Base-by-base conservation (phyloP, 1,140 invertebrate genomes). In the Penaeus vannamei region DNA sequence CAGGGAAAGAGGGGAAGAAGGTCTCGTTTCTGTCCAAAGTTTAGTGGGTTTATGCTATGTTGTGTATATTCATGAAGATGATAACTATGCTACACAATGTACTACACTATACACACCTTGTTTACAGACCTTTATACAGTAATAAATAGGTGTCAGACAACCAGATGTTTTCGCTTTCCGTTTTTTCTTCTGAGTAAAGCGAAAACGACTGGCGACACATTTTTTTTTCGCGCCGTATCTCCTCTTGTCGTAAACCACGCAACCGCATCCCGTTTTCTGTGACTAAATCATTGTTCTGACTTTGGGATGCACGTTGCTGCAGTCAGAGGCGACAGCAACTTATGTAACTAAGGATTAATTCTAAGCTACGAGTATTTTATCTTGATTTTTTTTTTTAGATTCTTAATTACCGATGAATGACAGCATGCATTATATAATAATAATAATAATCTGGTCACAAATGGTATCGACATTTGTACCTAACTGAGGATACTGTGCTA, bases 91-190 rank as follows among this genome's bases (percentile, higher is more conserved):
- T 89, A 89, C 82, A 89, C 87, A 89, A 23, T 89, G 82, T 89
- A 89, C 87, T 89, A 89, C 87, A 85, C 87, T 89, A 89, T 89
- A 89, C 87, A 89, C 87, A 89, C 32, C 60, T 89, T 69, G 82
- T 89, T 69, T 87, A 87, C 87, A 89, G 80, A 89, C 83, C 82
- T 89, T 89, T 89, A 85, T 89, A 89, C 87, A 89, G 82, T 89
- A 89, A 89, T 89, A 85, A 89, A 89, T 89, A 89, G 82, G 87
- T 89, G 82, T 85, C 82, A 64, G 36, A 81, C n/a, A 42, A 77
- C 60, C 76, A 36, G 53, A 59, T n/a, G 76, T 61, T 80, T 80
- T 17, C 53, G 53, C 53, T 53, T 32, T 76, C 59, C 60, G 76
- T 64, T 72, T 61, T n/a, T 80, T 36, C 32, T 36, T 61, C 59